Percentiles rank a stretch among this genome's conserved stretches.
Evolutionary conservation across 2,888 invertebrate species (phyloP).

Genomic region (Heteropelma amictum): DNA sequence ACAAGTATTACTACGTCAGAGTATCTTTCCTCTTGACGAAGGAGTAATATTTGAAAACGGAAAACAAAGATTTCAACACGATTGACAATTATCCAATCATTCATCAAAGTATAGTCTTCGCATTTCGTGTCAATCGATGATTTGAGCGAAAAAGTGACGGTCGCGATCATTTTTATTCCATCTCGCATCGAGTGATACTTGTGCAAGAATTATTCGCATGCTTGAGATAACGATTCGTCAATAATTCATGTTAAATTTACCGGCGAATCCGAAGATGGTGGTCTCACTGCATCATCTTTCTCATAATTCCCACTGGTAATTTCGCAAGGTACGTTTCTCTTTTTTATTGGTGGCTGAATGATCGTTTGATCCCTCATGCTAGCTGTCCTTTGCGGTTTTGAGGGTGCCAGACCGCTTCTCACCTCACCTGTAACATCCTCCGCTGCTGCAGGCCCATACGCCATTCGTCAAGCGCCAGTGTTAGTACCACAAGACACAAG

Average conservation of each 20-base stretch:
- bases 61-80: too few relatives aligned
- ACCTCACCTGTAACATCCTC: slow-evolving; percentile 85
- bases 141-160: too few relatives aligned
- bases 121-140: too few relatives aligned
- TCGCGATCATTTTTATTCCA: too few relatives aligned
- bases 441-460: slow-evolving; percentile 77
- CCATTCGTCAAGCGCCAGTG: slow-evolving; percentile 76
- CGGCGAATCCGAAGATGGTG: slow-evolving; percentile 69
- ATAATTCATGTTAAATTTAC: slow-evolving; percentile 55
- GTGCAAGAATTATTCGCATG: too few relatives aligned
- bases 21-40: too few relatives aligned
- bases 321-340: slow-evolving; percentile 57
- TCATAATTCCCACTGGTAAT: slow-evolving; percentile 67
- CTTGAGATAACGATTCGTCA: background rate
- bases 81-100: too few relatives aligned
- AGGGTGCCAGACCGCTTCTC: slow-evolving; percentile 88
- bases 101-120: too few relatives aligned
- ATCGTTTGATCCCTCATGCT: slow-evolving; percentile 85
- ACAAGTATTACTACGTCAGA: too few relatives aligned
- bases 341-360: slow-evolving; percentile 67
- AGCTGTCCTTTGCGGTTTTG: slow-evolving; percentile 91
- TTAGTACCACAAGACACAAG: slow-evolving; percentile 77
- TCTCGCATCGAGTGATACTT: too few relatives aligned
- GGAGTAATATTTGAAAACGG: too few relatives aligned
- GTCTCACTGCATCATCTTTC: slow-evolving; percentile 59